These are phyloP conservation scores for Lepus townsendii DNA, from an alignment of 2,797 vertebrate genomes.

Conservation along the genomic window DNA sequence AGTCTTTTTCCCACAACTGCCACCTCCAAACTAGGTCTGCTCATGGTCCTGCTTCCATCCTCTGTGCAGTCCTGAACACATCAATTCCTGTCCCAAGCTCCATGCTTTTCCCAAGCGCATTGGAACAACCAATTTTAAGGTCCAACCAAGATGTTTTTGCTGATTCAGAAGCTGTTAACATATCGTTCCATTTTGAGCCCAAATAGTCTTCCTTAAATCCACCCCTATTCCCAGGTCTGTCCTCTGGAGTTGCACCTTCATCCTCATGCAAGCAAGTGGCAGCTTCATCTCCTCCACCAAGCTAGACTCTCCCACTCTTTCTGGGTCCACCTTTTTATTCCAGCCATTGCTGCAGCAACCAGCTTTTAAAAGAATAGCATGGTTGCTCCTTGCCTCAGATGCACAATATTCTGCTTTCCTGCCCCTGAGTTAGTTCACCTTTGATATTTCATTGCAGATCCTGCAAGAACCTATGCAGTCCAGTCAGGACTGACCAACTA, in stretches of 20 bases:
- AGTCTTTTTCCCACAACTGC: neutral
- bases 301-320: neutral
- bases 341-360: neutral
- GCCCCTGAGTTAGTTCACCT: neutral
- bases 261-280: neutral
- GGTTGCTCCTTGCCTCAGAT: neutral
- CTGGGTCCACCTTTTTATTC: neutral
- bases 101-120: neutral
- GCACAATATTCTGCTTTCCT: neutral
- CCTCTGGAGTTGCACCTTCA: neutral
- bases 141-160: neutral
- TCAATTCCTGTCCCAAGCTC: neutral
- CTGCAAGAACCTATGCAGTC: neutral
- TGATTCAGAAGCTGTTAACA: conserved; percentile 2
- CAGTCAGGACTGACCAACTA: neutral
- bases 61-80: neutral
- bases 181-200: neutral
- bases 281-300: neutral
- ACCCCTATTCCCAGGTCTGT: neutral
- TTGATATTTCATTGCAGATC: neutral
- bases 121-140: neutral
- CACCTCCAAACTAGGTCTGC: neutral
- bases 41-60: no score
- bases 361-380: neutral
- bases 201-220: neutral